These are phyloP conservation scores for Alloscopus bannaensis DNA, from an alignment of 2,888 invertebrate species.

Conservation along the genomic window DNA sequence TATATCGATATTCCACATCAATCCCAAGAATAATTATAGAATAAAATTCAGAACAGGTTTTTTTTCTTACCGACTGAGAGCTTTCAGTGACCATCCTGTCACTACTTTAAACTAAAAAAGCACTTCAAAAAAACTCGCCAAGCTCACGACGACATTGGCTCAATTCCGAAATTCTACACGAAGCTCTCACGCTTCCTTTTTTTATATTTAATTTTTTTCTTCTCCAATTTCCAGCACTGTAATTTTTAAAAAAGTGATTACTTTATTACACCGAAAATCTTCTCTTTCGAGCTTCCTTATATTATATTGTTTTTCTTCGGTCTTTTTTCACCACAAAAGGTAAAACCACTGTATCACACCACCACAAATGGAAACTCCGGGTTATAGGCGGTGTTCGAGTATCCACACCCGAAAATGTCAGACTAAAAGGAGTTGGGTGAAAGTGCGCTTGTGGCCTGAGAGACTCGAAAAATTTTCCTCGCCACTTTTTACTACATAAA, in stretches of 20 bases:
- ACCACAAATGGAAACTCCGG: constrained; percentile 41
- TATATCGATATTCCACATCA: no score
- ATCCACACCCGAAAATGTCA: constrained; percentile 74
- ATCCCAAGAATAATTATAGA: no score
- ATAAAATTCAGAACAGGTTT: no score
- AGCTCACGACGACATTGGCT: no score
- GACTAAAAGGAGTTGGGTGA: constrained; percentile 67
- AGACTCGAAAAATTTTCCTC: constrained; percentile 31
- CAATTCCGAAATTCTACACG: no score
- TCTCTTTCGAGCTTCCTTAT: no score
- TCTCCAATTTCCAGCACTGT: not conserved
- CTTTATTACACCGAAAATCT: no score
- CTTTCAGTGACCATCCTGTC: constrained; percentile 72
- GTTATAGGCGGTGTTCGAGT: constrained; percentile 63
- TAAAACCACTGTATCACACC: constrained; percentile 41
- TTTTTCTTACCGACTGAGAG: constrained; percentile 72
- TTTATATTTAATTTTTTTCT: not conserved
- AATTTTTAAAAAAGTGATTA: no score
- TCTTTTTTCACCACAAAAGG: not conserved
- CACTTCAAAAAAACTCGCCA: constrained; percentile 34
- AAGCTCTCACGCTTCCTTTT: not conserved
- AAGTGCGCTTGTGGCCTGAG: constrained; percentile 64
- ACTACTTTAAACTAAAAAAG: constrained; percentile 30
- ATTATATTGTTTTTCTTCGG: not conserved
- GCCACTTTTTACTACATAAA: constrained; percentile 31